Evolutionary conservation across 2,797 vertebrate genomes (phyloP).

Genomic region (Micrastur ruficollis): DNA sequence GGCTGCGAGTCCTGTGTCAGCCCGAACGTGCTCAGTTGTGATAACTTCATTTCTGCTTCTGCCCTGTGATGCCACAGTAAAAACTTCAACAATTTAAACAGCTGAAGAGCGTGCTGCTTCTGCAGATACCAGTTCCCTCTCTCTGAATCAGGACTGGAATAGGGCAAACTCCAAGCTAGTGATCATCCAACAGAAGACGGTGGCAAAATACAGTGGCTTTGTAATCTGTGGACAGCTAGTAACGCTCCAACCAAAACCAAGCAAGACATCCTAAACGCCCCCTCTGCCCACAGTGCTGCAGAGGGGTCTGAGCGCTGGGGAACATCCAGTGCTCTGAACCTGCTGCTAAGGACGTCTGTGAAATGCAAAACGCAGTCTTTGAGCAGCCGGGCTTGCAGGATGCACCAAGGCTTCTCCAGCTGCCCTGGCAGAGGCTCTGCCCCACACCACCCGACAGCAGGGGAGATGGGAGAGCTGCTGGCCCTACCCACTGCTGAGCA

Average conservation of each 20-base stretch:
- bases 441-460: neutral
- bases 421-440: neutral
- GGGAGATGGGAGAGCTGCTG: neutral
- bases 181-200: accelerated
- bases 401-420: neutral
- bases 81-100: neutral
- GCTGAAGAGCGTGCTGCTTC: neutral
- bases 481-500: accelerated
- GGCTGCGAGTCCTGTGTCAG: neutral
- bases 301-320: neutral
- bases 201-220: neutral
- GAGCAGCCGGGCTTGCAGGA: neutral
- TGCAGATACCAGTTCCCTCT: neutral
- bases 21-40: neutral
- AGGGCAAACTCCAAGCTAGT: neutral
- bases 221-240: neutral
- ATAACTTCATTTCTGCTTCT: neutral
- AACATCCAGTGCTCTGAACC: accelerated
- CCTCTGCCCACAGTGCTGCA: neutral
- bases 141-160: neutral
- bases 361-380: accelerated
- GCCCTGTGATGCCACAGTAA: neutral
- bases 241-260: neutral
- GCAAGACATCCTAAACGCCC: neutral
- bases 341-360: neutral